phyloP scores from a whole-genome alignment of 2,113 vertebrate species.

The Chaetodon auriga region DNA sequence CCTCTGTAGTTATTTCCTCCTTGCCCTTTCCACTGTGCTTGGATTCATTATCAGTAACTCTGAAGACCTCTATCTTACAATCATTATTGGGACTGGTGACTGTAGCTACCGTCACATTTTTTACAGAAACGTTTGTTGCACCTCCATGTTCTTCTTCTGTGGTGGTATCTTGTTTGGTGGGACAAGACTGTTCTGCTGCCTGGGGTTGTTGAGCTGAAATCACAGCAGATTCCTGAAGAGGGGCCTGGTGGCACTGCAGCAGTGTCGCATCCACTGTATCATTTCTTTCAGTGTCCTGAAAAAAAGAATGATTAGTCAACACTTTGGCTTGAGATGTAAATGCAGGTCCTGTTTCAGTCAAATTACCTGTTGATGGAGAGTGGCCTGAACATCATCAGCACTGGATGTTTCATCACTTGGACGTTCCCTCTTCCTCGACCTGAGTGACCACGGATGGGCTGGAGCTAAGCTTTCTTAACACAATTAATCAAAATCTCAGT shows the following conservation, averaged over 20 bases:
- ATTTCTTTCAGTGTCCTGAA: conserved; percentile 42
- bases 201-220: conserved; percentile 17
- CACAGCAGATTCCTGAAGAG: conserved; percentile 24
- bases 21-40: background rate
- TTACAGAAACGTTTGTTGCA: background rate
- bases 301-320: background rate
- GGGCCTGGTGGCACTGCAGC: background rate
- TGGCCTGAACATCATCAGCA: background rate
- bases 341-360: background rate
- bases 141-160: conserved; percentile 14
- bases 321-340: background rate
- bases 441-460: conserved; percentile 27
- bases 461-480: conserved; percentile 40
- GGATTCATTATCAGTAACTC: background rate
- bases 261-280: background rate
- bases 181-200: background rate
- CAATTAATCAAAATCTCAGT: background rate
- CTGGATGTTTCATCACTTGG: conserved; percentile 8
- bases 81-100: background rate
- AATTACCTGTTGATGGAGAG: conserved; percentile 53
- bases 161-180: conserved; percentile 14
- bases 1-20: conserved; percentile 18
- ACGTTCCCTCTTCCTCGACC: conserved; percentile 59
- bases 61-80: conserved; percentile 4
- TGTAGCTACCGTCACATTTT: background rate